phyloP scores from a whole-genome alignment of 37 sponge, comb jelly and placozoan genomes.

The Hormiphora californensis region DNA sequence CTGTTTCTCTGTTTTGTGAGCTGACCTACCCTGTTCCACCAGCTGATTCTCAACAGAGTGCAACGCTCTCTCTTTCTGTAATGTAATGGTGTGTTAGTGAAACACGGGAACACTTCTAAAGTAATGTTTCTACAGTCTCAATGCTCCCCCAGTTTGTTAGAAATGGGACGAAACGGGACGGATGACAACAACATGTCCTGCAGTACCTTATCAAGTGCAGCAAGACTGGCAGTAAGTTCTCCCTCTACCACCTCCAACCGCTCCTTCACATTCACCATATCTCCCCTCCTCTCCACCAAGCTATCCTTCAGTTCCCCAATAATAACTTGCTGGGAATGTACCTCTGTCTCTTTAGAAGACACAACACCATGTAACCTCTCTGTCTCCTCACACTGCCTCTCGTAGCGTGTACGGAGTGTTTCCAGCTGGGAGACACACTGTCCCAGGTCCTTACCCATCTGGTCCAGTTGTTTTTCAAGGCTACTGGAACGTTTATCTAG shows the following conservation, averaged over 20 bases:
- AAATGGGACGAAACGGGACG: too few relatives aligned
- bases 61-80: too few relatives aligned
- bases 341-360: background rate
- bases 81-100: too few relatives aligned
- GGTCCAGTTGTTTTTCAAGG: background rate
- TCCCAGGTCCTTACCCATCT: background rate
- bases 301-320: slow-evolving; percentile 17
- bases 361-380: background rate
- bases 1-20: too few relatives aligned
- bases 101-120: too few relatives aligned
- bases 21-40: too few relatives aligned
- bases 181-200: too few relatives aligned
- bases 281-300: background rate
- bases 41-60: too few relatives aligned
- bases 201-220: slow-evolving; percentile 1
- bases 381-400: background rate
- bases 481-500: background rate
- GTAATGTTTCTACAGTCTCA: too few relatives aligned
- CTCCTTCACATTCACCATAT: background rate
- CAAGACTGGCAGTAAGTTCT: background rate
- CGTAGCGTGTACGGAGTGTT: background rate
- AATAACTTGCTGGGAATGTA: background rate
- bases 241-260: background rate
- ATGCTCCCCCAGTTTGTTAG: too few relatives aligned
- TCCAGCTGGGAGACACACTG: background rate